Base-by-base conservation (phyloP, 2,113 vertebrate genomes). In the Pomatostomus ruficeps region DNA sequence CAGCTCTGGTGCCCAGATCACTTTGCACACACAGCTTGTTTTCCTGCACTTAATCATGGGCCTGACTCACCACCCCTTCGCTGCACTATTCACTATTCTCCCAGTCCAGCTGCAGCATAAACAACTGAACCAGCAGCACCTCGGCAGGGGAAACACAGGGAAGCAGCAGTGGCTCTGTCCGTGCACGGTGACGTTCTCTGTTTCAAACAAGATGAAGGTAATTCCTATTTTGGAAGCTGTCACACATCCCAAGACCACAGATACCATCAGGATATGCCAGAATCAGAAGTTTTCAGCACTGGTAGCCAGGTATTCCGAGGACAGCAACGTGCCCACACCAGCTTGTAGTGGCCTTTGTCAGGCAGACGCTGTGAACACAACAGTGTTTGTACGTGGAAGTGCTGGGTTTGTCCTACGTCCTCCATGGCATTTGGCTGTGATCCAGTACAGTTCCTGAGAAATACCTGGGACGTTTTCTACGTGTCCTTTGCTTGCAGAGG, bases 11-110 rank as follows among this genome's bases (percentile, higher is more conserved):
- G 94, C 92, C 96, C 94, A 83, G 78, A 90, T 86, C 91, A 9
- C 82, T 85, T 73, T 73, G 92, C 88, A 77, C 91, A 89, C 71
- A 79, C 73, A 59, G 59, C 57, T 79, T 75, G 49, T 94, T 94
- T 96, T 94, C 92, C 95, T 94, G 93, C 91, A 54, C 66, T 96
- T 61, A 65, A 92, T 90, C 26, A 24, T 8, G 46, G 78, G 58
- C 85, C 85, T 94, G 88, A 89, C 93, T 95, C 95, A 95, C 94
- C 46, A 12, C 20, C 73, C 52, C 82, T 79, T 61, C 1, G 1
- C 80, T 75, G 70, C 55, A 16, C 61, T 71, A 5, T 65, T 88
- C 12, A 36, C 73, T 43, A 3, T 63, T 90, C 11, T 43, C n/a
- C 81, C 91, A 36, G 52, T 43, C 85, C 74, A 59, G 10, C 85